Evolutionary conservation across 2,888 invertebrate genomes (phyloP).

Genomic region (Pteria penguin): DNA sequence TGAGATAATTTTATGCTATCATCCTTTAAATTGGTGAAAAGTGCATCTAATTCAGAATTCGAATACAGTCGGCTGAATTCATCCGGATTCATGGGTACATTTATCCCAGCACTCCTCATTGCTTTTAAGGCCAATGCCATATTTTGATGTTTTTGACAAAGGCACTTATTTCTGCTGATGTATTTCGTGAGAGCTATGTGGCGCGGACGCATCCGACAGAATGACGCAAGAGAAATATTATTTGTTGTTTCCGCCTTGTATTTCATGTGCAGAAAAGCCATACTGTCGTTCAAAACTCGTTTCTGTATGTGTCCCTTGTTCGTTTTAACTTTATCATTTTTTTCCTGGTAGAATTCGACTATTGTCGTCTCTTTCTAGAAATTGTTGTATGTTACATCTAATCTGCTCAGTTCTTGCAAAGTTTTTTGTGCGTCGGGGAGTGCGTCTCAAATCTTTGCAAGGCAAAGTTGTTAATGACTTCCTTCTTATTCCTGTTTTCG

Average conservation of each 20-base stretch:
- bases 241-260: not conserved
- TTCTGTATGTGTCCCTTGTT: not conserved
- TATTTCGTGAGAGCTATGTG: too few species aligned
- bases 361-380: conserved; percentile 20
- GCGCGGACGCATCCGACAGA: conserved; percentile 19
- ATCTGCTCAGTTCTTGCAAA: not conserved
- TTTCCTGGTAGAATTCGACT: conserved; percentile 27
- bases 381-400: not conserved
- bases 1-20: not conserved
- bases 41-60: too few species aligned
- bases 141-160: conserved; percentile 36
- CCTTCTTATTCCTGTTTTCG: not conserved
- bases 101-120: not conserved
- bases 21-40: not conserved
- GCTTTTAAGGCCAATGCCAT: conserved; percentile 25
- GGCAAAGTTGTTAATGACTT: too few species aligned
- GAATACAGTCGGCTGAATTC: too few species aligned
- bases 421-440: too few species aligned
- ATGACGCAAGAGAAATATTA: conserved; percentile 26
- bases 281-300: conserved; percentile 22
- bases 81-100: conserved; percentile 16
- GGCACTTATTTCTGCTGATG: conserved; percentile 14
- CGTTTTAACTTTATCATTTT: conserved; percentile 29
- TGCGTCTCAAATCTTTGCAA: too few species aligned
- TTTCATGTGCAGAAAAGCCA: conserved; percentile 6